Evolutionary conservation across 92 coral and sea anemone genomes (phyloP).

Genomic region (Micromussa lordhowensis): DNA sequence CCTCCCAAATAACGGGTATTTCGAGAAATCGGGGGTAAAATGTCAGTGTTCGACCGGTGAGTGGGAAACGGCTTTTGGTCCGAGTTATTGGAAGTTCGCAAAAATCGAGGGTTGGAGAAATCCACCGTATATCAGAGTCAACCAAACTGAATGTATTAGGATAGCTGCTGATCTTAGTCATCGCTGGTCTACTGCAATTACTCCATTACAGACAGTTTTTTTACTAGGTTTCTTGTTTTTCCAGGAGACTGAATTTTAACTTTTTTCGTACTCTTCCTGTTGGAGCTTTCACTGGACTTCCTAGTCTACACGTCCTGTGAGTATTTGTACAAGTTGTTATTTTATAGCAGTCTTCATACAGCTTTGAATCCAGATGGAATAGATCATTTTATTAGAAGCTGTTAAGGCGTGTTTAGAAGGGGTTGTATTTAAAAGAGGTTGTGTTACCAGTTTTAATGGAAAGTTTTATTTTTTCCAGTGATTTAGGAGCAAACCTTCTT

Average conservation of each 20-base stretch:
- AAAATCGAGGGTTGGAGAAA: no score
- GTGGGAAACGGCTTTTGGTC: no score
- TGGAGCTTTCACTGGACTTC: neutral
- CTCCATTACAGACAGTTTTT: neutral
- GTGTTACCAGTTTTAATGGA: neutral
- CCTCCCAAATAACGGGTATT: no score
- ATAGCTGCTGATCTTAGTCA: neutral
- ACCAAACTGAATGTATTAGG: neutral
- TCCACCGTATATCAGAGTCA: neutral
- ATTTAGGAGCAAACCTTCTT: slow-evolving; percentile 25
- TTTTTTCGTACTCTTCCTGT: neutral
- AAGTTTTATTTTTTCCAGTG: neutral
- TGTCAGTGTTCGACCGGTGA: no score
- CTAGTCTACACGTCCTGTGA: slow-evolving; percentile 3
- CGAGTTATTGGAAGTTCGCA: no score
- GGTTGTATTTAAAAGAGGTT: neutral
- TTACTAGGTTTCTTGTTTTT: neutral
- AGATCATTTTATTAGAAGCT: neutral
- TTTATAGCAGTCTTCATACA: neutral
- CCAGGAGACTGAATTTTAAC: slow-evolving; percentile 16
- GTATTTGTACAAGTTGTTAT: neutral
- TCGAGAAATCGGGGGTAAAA: no score
- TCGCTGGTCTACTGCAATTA: neutral
- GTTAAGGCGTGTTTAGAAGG: neutral
- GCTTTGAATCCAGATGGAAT: no score